A percentile compares a stretch with the other conserved stretches of the same genome.
Conservation (phyloP, 2,113 vertebrate species). For the Oncorhynchus mykiss region DNA sequence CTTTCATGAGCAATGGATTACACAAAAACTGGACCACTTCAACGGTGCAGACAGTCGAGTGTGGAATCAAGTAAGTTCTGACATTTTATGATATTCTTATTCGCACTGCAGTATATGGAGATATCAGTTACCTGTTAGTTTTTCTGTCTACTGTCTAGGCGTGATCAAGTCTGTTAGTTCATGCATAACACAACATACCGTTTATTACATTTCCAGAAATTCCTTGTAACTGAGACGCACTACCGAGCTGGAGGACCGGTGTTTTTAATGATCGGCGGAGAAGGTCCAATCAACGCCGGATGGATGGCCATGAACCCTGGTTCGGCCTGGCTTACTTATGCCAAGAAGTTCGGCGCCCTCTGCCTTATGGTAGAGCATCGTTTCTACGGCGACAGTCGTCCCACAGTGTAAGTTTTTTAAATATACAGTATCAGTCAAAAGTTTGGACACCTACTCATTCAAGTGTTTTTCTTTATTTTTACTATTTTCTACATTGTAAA, state of each 20-base stretch:
- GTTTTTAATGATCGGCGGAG: conserved; percentile 72
- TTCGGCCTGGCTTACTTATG: conserved; percentile 57
- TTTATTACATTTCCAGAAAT: conserved; percentile 49
- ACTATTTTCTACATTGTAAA: no score
- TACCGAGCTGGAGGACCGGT: conserved; percentile 55
- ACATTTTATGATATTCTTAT: background rate
- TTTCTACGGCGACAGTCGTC: conserved; percentile 72
- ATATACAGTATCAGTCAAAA: no score
- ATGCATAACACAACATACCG: background rate
- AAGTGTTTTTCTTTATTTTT: no score
- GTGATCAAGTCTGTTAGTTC: no score
- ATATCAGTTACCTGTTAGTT: no score
- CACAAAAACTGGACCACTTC: conserved; percentile 73
- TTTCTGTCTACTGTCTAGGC: no score
- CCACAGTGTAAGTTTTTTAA: conserved; percentile 48
- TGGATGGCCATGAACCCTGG: conserved; percentile 46
- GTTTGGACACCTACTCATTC: no score
- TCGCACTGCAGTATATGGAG: background rate
- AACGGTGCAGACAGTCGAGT: conserved; percentile 58
- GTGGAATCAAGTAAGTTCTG: conserved; percentile 67
- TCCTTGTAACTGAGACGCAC: conserved; percentile 66
- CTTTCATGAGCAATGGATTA: conserved; percentile 65
- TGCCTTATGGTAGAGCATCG: conserved; percentile 71
- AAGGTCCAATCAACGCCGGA: conserved; percentile 54
- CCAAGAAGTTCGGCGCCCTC: conserved; percentile 63